These are phyloP conservation scores for Pteruthius melanotis DNA, from an alignment of 2,113 vertebrate genomes.

Conservation along the genomic window DNA sequence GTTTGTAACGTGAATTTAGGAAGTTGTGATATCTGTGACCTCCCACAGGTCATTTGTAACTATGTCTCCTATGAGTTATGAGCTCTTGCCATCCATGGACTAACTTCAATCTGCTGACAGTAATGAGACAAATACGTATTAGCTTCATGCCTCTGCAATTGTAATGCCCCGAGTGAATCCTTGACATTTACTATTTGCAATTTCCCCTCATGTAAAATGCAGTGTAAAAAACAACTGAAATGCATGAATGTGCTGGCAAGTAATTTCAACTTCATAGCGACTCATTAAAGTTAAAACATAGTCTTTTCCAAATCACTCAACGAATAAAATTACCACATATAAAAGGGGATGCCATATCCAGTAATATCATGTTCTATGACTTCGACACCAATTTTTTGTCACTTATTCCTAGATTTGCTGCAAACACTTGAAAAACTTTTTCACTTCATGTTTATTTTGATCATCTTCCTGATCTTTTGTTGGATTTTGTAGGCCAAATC, in stretches of 20 bases:
- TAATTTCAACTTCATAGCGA: conserved; percentile 24
- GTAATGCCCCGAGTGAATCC: conserved; percentile 71
- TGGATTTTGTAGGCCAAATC: not conserved
- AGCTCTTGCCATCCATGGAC: conserved; percentile 46
- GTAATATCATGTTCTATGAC: not conserved
- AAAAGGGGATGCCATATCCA: not conserved
- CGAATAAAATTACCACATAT: not conserved
- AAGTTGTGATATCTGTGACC: conserved; percentile 51
- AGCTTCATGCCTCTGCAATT: conserved; percentile 74
- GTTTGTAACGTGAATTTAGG: conserved; percentile 8
- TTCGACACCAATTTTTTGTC: not conserved
- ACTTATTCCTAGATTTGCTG: not conserved
- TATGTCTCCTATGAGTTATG: conserved; percentile 50
- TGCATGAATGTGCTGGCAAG: conserved; percentile 2
- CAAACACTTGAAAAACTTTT: not conserved
- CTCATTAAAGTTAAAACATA: conserved; percentile 41
- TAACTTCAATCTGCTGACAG: conserved; percentile 71
- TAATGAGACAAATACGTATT: conserved; percentile 80
- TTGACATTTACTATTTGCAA: conserved; percentile 75
- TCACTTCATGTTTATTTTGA: not conserved
- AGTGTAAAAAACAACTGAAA: conserved; percentile 64
- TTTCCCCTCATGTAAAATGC: conserved; percentile 69
- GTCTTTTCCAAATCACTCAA: not conserved
- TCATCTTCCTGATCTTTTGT: not conserved
- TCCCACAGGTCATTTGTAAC: conserved; percentile 72